A percentile compares a stretch with the other conserved stretches of the same genome.
Evolutionary conservation across 2,888 invertebrate genomes (phyloP).

Genomic region (Perithous albicinctus): DNA sequence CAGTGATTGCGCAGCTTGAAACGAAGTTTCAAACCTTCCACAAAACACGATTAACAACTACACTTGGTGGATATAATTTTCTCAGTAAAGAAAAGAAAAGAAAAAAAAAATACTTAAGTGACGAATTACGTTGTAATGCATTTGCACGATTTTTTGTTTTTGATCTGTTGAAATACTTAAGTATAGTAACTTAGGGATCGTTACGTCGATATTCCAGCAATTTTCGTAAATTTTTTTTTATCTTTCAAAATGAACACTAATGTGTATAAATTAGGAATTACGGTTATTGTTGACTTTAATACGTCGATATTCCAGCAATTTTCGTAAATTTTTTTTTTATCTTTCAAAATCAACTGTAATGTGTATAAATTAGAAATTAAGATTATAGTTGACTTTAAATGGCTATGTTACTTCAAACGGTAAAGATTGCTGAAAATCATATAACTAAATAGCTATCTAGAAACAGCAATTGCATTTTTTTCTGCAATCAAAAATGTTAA

Average conservation of each 20-base stretch:
- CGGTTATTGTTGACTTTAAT: neutral
- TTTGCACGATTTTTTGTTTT: neutral
- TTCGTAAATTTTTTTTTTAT: neutral
- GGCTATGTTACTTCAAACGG: no score
- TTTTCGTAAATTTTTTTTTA: neutral
- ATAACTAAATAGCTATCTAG: no score
- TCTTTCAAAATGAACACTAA: neutral
- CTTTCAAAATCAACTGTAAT: neutral
- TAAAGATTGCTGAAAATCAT: no score
- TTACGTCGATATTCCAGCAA: neutral
- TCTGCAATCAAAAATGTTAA: no score
- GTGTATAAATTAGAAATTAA: neutral
- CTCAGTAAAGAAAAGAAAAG: no score
- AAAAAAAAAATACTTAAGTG: neutral
- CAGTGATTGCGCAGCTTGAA: constrained; percentile 37
- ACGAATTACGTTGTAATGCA: neutral
- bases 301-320: neutral
- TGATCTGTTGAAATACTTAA: neutral
- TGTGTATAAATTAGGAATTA: neutral
- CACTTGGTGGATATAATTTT: neutral
- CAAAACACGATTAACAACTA: constrained; percentile 19
- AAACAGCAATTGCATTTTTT: no score
- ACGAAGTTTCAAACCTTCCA: constrained; percentile 24
- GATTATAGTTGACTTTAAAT: neutral
- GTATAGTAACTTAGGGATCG: neutral